phyloP scores from a whole-genome alignment of 2,888 invertebrate genomes.

The Microchrysa polita region DNA sequence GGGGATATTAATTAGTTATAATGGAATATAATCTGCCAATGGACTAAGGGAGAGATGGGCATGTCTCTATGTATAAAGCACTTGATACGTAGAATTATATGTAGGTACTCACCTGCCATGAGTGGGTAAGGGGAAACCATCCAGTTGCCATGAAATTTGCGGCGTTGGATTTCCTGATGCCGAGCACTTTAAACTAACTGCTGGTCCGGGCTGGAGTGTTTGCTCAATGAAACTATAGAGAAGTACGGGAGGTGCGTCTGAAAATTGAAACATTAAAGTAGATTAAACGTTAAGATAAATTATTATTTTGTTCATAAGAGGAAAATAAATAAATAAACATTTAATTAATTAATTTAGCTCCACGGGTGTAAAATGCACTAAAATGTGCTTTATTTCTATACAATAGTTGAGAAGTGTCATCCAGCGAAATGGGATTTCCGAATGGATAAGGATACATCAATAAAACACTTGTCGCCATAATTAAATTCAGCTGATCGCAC shows the following conservation, averaged over 20 bases:
- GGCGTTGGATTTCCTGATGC: slow-evolving; percentile 83
- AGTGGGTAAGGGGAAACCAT: slow-evolving; percentile 77
- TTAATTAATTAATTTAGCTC: too few species aligned
- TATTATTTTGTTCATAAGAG: neutral
- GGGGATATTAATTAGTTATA: neutral
- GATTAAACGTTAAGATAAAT: neutral
- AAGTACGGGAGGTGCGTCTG: slow-evolving; percentile 81
- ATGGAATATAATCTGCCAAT: neutral
- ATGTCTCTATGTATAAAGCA: slow-evolving; percentile 49
- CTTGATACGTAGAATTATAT: slow-evolving; percentile 55
- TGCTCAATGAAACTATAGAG: slow-evolving; percentile 82
- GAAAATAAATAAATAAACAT: too few species aligned
- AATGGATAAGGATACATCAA: too few species aligned
- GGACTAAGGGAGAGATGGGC: slow-evolving; percentile 13
- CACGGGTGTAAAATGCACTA: too few species aligned
- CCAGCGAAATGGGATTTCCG: too few species aligned
- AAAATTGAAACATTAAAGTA: slow-evolving; percentile 1
- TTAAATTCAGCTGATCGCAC: too few species aligned
- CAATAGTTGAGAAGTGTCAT: too few species aligned
- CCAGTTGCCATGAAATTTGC: slow-evolving; percentile 80
- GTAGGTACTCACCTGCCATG: slow-evolving; percentile 63
- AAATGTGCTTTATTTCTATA: too few species aligned
- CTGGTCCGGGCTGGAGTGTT: slow-evolving; percentile 80
- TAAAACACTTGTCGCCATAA: too few species aligned
- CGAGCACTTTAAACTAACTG: slow-evolving; percentile 80